Evolutionary conservation across 2,888 invertebrate genomes (phyloP), one percentile per base, ranked within the genome.

Genomic region (Diogma glabrata): DNA sequence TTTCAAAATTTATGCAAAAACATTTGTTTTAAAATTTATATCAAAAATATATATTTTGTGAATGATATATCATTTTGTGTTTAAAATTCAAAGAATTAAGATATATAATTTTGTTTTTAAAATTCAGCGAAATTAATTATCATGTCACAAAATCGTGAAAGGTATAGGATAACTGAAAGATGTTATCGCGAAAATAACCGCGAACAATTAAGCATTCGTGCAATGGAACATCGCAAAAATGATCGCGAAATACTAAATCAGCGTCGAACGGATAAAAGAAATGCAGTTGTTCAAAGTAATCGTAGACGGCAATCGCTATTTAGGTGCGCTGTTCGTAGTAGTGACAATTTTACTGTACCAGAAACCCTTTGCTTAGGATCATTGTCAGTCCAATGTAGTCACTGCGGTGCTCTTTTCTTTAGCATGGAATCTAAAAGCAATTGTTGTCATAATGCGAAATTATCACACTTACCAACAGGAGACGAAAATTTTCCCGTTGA

Each of bases 371-470:
- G 33, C 10, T 33, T 33, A 33, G 33, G 33, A 28, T 28, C 28
- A 28, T 28, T 28, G 28, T 28, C 28, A 28, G 28, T 28, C 28
- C 28, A 28, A 28, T 28, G 28, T 28, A 28, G 28, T 28, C 28
- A 28, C 28, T 28, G 28, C 28, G 28, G 28, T 28, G 7, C 33
- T 33, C 33, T 33, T 33, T 33, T 33, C 33, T 33, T 33, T 33
- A 33, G 4, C 33, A 33, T 33, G 33, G 10, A 33, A 33, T 33
- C 33, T 33, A 33, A 33, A 4, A 33, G 33, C 33, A 8, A 33
- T 33, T 33, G 33, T 33, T 33, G 33, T 33, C 33, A 33, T 33
- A 33, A 33, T 4, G 33, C 33, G 33, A 33, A 33, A 33, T 33
- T 33, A 33, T 28, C 28, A 28, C 28, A 28, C 10, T 9, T 28